Base-by-base conservation (phyloP, 92 coral and sea anemone species). In the Phenganax marumi region DNA sequence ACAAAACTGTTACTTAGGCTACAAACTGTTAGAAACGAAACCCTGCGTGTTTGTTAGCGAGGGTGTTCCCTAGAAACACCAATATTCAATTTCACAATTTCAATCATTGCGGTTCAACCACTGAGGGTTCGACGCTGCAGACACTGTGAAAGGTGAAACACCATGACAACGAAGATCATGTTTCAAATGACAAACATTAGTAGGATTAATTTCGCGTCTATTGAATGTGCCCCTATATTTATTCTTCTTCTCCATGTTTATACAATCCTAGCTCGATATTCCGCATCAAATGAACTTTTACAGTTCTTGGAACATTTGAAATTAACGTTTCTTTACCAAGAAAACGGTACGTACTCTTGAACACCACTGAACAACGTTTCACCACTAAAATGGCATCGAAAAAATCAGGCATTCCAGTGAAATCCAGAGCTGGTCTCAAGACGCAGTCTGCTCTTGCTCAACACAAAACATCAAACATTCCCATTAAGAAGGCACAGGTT, bases 171-270 rank as follows among this genome's bases (percentile, higher is more conserved):
- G 50, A 48, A 11, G 73, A 78, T 78, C 83, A 49, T 78, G 56
- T 78, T 78, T 78, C 83, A 78, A 78, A 77, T 8, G 60, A 63
- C 60, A 78, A 78, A 78, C 73, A 77, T 56, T 77, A 77, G 70
- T n/a, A 21, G 50, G 81, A 77, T 77, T 77, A 77, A 78, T 24
- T 12, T 47, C 72, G 83, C 83, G 83, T 78, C 83, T 57, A 61
- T 78, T 74, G 13, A 52, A 56, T 52, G 11, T 25, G 17, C 3
- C 8, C 18, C 22, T 11, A 17, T 52, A 19, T 52, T 25, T 6
- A 18, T 12, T 19, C 17, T 74, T 56, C 10, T 52, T 50, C 3
- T 23, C 54, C 50, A 16, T 12, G 79, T 66, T 25, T 66, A 66
- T 9, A 25, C 50, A 10, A 66, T 17, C 8, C 17, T 33, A 58